Percentiles rank a stretch among this genome's conserved stretches.
These are phyloP conservation scores for Melinopterus prodromus DNA, from an alignment of 2,888 invertebrate species.

Conservation along the genomic window DNA sequence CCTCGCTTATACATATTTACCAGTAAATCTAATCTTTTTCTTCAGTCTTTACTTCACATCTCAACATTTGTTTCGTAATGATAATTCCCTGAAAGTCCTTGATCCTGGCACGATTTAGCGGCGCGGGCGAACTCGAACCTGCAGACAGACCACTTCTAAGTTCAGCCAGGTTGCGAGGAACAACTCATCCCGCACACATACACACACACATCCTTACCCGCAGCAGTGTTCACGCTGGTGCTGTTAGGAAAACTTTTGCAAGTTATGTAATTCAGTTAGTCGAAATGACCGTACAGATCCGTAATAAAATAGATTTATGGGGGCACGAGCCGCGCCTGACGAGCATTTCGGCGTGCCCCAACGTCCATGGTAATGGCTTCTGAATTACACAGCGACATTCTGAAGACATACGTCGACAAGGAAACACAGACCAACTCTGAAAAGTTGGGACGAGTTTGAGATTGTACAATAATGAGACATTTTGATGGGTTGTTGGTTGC, in stretches of 20 bases:
- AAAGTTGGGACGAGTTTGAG: neutral
- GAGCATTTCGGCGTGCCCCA: constrained; percentile 22
- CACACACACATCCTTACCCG: neutral
- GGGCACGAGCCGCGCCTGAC: constrained; percentile 22
- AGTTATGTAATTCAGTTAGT: constrained; percentile 37
- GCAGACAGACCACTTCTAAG: neutral
- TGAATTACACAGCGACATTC: constrained; percentile 14
- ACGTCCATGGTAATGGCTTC: constrained; percentile 21
- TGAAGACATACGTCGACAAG: constrained; percentile 4
- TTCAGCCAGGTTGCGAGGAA: neutral
- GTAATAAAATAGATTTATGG: constrained; percentile 37
- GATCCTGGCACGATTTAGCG: constrained; percentile 23
- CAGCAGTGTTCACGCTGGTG: neutral
- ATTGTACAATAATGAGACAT: neutral
- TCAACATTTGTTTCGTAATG: neutral
- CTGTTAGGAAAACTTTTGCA: constrained; percentile 35
- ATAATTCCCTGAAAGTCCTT: constrained; percentile 34
- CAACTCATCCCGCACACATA: constrained; percentile 12
- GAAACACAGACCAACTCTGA: neutral
- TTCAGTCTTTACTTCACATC: no score
- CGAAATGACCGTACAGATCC: constrained; percentile 31
- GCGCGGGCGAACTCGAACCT: neutral
- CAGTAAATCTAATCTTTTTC: no score
- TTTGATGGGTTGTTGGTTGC: neutral
- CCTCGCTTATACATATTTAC: no score